Percentiles rank a stretch among this genome's conserved stretches.
phyloP scores from a whole-genome alignment of 37 sponge, comb jelly and placozoan species.

The Ianthella basta region DNA sequence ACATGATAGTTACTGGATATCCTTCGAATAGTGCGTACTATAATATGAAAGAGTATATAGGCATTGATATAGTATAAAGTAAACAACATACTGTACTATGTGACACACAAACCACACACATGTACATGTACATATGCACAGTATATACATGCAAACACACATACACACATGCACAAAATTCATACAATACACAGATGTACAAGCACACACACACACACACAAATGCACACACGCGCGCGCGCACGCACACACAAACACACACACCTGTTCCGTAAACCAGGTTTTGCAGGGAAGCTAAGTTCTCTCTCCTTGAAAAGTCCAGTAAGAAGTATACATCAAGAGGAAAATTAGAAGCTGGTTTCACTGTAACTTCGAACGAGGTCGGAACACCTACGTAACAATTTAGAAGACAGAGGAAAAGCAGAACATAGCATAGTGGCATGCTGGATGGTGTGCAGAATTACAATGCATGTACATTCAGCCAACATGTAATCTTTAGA shows the following conservation, averaged over 20 bases:
- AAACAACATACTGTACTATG: not conserved
- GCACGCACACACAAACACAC: not conserved
- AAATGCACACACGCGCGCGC: not conserved
- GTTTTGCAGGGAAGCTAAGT: conserved; percentile 4
- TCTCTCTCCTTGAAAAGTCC: conserved; percentile 47
- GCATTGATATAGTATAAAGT: not conserved
- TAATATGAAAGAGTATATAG: not conserved
- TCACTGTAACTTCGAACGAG: conserved; percentile 26
- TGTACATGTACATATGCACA: no score
- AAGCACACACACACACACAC: no score
- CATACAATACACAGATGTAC: no score
- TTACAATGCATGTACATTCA: no score
- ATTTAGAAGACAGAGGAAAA: not conserved
- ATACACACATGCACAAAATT: not conserved
- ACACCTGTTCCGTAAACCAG: conserved; percentile 6
- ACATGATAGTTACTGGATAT: conserved; percentile 16
- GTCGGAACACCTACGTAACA: not conserved
- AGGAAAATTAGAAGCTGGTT: conserved; percentile 53
- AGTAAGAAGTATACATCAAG: conserved; percentile 49
- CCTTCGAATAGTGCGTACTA: not conserved
- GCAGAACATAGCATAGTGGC: no score
- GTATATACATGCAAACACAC: no score
- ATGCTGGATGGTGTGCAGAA: no score
- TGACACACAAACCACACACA: no score
- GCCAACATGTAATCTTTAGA: no score